Conservation (phyloP, 2,797 vertebrate genomes). For the Psittacula derbiana region DNA sequence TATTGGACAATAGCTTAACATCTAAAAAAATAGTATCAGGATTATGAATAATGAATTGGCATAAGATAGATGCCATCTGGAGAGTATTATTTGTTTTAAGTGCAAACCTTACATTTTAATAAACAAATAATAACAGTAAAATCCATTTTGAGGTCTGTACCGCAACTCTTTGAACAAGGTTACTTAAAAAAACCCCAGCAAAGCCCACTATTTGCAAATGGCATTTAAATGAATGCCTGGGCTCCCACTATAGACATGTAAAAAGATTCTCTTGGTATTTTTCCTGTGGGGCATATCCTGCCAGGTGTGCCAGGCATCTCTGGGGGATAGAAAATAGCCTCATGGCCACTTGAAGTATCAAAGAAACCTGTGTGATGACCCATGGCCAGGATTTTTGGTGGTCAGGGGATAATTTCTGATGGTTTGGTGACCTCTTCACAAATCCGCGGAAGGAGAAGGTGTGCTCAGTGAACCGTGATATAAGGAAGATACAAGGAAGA, state of each 20-base stretch:
- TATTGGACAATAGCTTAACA: not conserved
- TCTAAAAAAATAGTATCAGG: not conserved
- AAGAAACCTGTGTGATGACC: not conserved
- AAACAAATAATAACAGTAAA: not conserved
- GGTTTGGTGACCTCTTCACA: not conserved
- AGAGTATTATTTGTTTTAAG: not conserved
- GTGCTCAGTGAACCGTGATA: not conserved
- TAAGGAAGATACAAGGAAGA: not conserved
- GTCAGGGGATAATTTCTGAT: not conserved
- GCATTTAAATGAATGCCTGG: not conserved
- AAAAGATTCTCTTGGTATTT: not conserved
- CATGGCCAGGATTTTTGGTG: rapidly evolving
- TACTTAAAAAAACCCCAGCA: not conserved
- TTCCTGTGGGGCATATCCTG: not conserved
- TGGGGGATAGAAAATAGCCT: not conserved
- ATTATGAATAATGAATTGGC: not conserved
- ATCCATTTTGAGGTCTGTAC: not conserved
- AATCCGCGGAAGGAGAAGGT: not conserved
- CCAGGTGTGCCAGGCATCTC: not conserved
- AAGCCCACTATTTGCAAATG: not conserved
- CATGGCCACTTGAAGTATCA: not conserved
- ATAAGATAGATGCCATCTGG: not conserved
- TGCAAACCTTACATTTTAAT: not conserved
- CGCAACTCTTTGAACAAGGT: not conserved
- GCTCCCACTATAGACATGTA: not conserved